Evolutionary conservation across 2,888 invertebrate species (phyloP), one percentile per base, ranked within the genome.

Genomic region (Cartodere bifasciata): DNA sequence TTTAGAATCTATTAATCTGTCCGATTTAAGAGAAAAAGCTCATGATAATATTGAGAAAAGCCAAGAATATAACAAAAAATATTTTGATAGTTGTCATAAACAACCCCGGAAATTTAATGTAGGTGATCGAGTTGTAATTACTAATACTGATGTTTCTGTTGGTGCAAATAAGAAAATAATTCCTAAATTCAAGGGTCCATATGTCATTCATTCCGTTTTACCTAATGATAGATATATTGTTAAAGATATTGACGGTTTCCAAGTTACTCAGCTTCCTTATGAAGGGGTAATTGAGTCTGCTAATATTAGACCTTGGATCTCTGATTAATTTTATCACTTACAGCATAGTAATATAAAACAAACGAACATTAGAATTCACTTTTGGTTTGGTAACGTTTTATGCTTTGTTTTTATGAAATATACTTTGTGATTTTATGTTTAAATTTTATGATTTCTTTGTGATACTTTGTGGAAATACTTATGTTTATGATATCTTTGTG

Each of bases 61-160:
- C 4, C 47, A 51, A 27, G 13, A 33, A 3, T 41, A 45, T 14
- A 49, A 45, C 32, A 35, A 48, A 29, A 26, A 21, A 7, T 32
- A 41, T 33, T 48, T 40, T 36, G 38, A 53, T 34, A 42, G 38
- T 26, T 47, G 32, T 25, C 47, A 41, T 20, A 48, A 49, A 36
- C 23, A 16, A 13, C 32, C 42, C 1, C 13, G 16, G 11, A 16
- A 25, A 13, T 48, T 43, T 35, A 15, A 36, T 12, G 16, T 30
- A 6, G 44, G 42, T 7, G 43, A 47, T 33, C 39, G 40, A 24
- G 42, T 44, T 3, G 31, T 44, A 35, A 30, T 43, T 2, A 34
- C 30, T 28, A 44, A 46, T 34, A 24, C 35, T 21, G 44, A 40
- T 28, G 29, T 34, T 3, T 38, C 41, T n/a, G 35, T 36, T 3